Conservation (phyloP, 1,140 invertebrate genomes). For the Cydia amplana region DNA sequence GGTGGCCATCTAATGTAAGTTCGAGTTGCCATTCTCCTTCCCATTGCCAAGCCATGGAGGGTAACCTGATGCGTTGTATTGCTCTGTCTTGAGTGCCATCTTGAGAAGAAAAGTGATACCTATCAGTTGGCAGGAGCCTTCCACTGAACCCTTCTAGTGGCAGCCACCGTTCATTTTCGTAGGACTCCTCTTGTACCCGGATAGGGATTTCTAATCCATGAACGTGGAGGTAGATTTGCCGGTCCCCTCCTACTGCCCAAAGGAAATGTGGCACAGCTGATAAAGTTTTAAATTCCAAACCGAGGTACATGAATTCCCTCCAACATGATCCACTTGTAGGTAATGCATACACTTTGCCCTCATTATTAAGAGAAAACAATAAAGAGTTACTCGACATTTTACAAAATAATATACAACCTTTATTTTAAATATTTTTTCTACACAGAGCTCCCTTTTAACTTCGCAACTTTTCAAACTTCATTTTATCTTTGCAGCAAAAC, state of each 20-base stretch:
- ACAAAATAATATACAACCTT: constrained; percentile 10
- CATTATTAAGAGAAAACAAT: constrained; percentile 92
- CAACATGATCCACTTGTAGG: constrained; percentile 89
- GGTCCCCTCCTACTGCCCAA: constrained; percentile 95
- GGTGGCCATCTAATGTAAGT: constrained; percentile 91
- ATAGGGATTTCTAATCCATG: constrained; percentile 94
- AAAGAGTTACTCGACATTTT: constrained; percentile 82
- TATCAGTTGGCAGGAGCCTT: constrained; percentile 90
- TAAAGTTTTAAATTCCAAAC: constrained; percentile 92
- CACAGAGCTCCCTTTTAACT: not conserved
- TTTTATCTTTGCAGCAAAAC: not conserved
- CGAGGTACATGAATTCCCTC: constrained; percentile 90
- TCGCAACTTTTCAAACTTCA: not conserved
- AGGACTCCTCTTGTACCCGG: constrained; percentile 92
- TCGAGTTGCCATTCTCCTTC: constrained; percentile 96
- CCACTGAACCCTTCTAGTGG: constrained; percentile 93
- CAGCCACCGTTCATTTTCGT: constrained; percentile 96
- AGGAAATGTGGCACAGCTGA: constrained; percentile 90
- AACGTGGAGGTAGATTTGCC: constrained; percentile 94
- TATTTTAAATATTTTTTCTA: not conserved
- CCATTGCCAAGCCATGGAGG: constrained; percentile 96
- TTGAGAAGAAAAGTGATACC: constrained; percentile 90
- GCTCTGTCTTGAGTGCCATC: constrained; percentile 89
- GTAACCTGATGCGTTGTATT: constrained; percentile 90
- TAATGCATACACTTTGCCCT: constrained; percentile 91